A percentile compares a stretch with the other conserved stretches of the same genome.
Conservation (phyloP, 2,888 invertebrate genomes). For the Hypomecis atomaria region DNA sequence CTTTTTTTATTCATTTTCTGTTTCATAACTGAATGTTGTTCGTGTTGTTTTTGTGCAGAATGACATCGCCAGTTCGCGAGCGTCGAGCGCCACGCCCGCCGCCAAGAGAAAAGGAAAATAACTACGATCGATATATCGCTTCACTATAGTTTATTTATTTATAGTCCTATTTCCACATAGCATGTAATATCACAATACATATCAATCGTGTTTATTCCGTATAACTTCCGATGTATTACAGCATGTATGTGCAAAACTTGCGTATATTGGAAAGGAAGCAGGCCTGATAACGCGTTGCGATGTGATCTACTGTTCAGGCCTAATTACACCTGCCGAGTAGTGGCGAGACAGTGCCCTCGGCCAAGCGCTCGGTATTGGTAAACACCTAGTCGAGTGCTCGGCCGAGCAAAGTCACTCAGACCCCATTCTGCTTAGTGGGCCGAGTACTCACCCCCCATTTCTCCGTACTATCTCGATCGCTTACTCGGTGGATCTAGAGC, state of each 20-base stretch:
- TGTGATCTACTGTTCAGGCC: neutral
- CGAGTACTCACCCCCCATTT: no score
- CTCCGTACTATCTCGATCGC: no score
- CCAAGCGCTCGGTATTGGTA: no score
- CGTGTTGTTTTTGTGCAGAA: conserved; percentile 58
- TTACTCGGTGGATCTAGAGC: no score
- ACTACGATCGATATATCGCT: conserved; percentile 69
- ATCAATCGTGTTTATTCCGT: conserved; percentile 64
- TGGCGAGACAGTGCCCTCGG: no score
- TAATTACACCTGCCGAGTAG: neutral
- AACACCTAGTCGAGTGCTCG: no score
- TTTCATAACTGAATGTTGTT: no score
- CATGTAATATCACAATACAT: conserved; percentile 83
- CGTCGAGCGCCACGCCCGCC: conserved; percentile 78
- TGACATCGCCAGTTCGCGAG: conserved; percentile 63
- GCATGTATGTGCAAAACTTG: neutral
- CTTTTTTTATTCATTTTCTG: no score
- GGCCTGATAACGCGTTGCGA: neutral
- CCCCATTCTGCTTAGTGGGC: no score
- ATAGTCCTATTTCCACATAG: conserved; percentile 79
- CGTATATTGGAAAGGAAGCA: conserved; percentile 1
- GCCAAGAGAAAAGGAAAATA: conserved; percentile 83
- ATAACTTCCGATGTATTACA: conserved; percentile 39
- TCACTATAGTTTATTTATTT: conserved; percentile 78
- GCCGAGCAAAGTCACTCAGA: no score